A percentile compares a stretch with the other conserved stretches of the same genome.
These are phyloP conservation scores for Episyrphus balteatus DNA, from an alignment of 1,140 invertebrate species.

Conservation along the genomic window DNA sequence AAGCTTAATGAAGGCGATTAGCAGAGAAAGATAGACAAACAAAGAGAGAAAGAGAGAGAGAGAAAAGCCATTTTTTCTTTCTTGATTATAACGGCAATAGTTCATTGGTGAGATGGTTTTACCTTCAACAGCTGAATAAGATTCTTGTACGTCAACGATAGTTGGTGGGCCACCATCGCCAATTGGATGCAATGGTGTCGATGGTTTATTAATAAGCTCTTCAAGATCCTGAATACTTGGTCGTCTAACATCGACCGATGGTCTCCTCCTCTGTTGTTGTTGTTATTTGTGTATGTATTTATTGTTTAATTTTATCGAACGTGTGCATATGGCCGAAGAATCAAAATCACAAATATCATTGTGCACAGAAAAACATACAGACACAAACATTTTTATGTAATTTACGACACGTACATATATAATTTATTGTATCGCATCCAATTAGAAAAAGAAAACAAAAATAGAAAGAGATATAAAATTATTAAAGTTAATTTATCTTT, in stretches of 20 bases:
- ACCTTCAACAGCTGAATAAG: constrained; percentile 87
- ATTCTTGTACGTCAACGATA: constrained; percentile 83
- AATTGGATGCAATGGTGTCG: constrained; percentile 68
- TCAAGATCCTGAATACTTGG: constrained; percentile 80
- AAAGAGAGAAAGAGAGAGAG: too few relatives aligned
- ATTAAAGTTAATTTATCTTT: too few relatives aligned
- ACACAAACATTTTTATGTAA: not conserved
- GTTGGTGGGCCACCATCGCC: constrained; percentile 69
- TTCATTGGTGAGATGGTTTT: constrained; percentile 9
- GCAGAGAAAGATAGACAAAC: too few relatives aligned
- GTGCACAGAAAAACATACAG: constrained; percentile 1
- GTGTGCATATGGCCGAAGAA: too few relatives aligned
- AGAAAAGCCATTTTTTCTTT: too few relatives aligned
- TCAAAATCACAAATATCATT: constrained; percentile 8
- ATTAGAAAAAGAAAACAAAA: too few relatives aligned
- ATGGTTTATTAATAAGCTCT: constrained; percentile 80
- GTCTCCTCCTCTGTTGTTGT: constrained; percentile 59
- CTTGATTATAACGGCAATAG: too few relatives aligned
- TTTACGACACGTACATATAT: too few relatives aligned
- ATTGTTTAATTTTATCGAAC: too few relatives aligned
- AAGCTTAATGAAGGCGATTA: too few relatives aligned
- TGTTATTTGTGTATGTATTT: not conserved
- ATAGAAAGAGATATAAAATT: too few relatives aligned
- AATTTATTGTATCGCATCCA: too few relatives aligned
- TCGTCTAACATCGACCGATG: constrained; percentile 72